Conservation (phyloP, 2,113 vertebrate genomes). For the Fukomys damarensis region DNA sequence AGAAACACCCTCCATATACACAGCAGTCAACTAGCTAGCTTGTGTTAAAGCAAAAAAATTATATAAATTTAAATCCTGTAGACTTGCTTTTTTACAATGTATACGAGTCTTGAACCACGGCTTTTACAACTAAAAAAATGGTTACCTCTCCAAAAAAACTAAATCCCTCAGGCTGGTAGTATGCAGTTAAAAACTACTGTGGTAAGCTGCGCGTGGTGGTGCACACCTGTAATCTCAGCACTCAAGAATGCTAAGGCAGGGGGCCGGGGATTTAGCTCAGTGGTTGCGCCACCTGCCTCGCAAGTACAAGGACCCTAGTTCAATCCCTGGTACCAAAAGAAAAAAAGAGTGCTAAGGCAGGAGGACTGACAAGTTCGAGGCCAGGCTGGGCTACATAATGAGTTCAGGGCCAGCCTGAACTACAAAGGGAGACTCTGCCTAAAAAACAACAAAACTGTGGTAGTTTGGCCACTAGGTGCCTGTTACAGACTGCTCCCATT, state of each 20-base stretch:
- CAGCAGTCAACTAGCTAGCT: background rate
- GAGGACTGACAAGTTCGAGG: too few relatives aligned
- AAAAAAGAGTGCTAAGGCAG: too few relatives aligned
- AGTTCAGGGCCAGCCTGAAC: too few relatives aligned
- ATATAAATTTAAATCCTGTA: background rate
- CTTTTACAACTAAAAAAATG: background rate
- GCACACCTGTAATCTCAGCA: too few relatives aligned
- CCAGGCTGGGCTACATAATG: too few relatives aligned
- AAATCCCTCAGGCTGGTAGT: background rate
- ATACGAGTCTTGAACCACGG: background rate
- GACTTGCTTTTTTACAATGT: background rate
- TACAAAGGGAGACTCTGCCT: too few relatives aligned
- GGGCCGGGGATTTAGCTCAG: too few relatives aligned
- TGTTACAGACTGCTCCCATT: background rate
- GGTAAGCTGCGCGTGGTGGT: background rate
- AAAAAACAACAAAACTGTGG: background rate
- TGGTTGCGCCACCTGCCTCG: too few relatives aligned
- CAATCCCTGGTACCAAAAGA: too few relatives aligned
- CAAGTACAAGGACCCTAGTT: too few relatives aligned
- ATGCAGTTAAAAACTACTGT: background rate
- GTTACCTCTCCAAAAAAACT: background rate
- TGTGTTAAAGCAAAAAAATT: slow-evolving; percentile 52
- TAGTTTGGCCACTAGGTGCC: background rate
- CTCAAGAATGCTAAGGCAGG: too few relatives aligned
- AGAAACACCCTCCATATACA: slow-evolving; percentile 26